These are phyloP conservation scores for Sebastes vulpes DNA, from an alignment of 2,797 vertebrate species.

Conservation along the genomic window DNA sequence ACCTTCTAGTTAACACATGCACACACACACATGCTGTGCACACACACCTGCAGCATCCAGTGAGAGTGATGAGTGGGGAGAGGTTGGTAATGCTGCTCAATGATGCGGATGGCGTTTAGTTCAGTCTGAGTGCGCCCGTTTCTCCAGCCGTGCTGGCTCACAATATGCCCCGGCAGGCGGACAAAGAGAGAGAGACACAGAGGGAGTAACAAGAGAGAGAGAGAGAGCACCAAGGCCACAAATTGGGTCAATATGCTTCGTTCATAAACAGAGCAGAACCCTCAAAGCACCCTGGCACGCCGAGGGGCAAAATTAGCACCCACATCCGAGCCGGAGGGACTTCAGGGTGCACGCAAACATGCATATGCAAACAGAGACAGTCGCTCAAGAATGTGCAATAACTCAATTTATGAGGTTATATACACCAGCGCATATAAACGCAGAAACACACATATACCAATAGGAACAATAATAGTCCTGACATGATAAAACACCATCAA, in stretches of 20 bases:
- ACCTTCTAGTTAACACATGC: conserved; percentile 95
- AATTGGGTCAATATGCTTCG: conserved; percentile 97
- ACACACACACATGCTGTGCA: conserved; percentile 56
- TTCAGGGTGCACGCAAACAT: conserved; percentile 55
- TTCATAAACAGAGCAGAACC: conserved; percentile 96
- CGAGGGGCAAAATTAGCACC: conserved; percentile 93
- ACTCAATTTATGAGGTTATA: conserved; percentile 78
- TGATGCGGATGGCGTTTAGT: conserved; percentile 97
- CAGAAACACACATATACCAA: conserved; percentile 81
- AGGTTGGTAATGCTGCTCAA: conserved; percentile 95
- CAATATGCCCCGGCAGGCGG: conserved; percentile 84
- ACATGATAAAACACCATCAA: conserved; percentile 85
- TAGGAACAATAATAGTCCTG: conserved; percentile 83
- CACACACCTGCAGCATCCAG: conserved; percentile 56
- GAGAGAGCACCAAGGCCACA: conserved; percentile 91
- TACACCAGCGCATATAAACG: conserved; percentile 77
- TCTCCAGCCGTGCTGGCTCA: conserved; percentile 76
- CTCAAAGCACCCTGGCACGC: conserved; percentile 84
- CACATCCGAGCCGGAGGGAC: conserved; percentile 88
- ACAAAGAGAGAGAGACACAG: conserved; percentile 81
- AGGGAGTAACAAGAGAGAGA: conserved; percentile 63
- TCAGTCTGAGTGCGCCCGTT: conserved; percentile 92
- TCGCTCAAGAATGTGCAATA: conserved; percentile 70
- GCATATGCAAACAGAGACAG: conserved; percentile 70
- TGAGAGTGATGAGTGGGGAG: conserved; percentile 73